Evolutionary conservation across 2,113 vertebrate genomes (phyloP).

Genomic region (Urocitellus parryii): DNA sequence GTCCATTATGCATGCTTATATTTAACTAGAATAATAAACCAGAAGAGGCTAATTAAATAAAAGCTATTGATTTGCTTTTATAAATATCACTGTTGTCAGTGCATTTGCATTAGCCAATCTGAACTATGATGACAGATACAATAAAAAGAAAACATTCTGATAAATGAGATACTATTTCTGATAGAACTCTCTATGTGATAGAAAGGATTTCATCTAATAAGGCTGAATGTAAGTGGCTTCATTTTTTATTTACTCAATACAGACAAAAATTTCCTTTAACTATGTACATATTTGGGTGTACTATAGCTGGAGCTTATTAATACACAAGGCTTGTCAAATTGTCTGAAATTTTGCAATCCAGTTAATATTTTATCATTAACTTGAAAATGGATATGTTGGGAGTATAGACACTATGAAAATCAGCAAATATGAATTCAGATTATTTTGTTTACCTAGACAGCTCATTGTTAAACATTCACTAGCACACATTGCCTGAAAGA

Average conservation of each 20-base stretch:
- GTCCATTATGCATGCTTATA: conserved; percentile 58
- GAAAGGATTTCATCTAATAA: conserved; percentile 27
- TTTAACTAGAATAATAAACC: conserved; percentile 69
- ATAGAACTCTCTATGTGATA: not conserved
- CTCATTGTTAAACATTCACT: not conserved
- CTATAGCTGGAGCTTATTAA: not conserved
- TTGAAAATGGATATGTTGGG: not conserved
- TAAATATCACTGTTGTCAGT: conserved; percentile 32
- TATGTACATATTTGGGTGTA: not conserved
- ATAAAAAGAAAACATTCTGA: conserved; percentile 69
- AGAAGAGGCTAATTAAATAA: conserved; percentile 66
- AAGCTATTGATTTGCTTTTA: conserved; percentile 70
- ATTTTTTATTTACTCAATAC: not conserved
- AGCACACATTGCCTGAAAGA: not conserved
- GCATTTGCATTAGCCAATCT: conserved; percentile 1
- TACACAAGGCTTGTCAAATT: not conserved
- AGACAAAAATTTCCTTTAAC: not conserved
- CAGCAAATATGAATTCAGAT: not conserved
- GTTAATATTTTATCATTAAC: not conserved
- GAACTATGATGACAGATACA: conserved; percentile 5
- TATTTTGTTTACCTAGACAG: not conserved
- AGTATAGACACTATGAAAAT: not conserved
- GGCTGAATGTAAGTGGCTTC: not conserved
- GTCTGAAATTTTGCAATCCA: not conserved
- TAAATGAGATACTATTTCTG: conserved; percentile 10